phyloP scores from a whole-genome alignment of 2,888 invertebrate genomes.

The Julus scanicus region DNA sequence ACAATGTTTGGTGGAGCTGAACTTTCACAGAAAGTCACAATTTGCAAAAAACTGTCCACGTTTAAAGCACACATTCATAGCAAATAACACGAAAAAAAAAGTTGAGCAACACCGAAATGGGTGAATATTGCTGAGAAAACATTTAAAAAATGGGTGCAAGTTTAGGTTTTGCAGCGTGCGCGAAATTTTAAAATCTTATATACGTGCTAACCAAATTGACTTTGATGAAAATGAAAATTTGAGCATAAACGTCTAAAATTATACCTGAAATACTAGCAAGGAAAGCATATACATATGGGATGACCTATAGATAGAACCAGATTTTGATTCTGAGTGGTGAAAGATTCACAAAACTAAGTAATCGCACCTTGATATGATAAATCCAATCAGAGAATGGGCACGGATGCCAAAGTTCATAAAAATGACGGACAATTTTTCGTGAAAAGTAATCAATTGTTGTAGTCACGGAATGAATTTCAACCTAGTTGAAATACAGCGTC shows the following conservation, averaged over 20 bases:
- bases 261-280: neutral
- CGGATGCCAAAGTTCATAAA: neutral
- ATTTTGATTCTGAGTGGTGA: neutral
- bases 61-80: neutral
- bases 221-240: neutral
- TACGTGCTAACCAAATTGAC: neutral
- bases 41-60: constrained; percentile 30
- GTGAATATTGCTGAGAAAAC: constrained; percentile 32
- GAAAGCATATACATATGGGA: too few species aligned
- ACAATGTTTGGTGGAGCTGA: neutral
- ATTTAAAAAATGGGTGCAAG: constrained; percentile 21
- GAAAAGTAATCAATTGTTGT: too few species aligned
- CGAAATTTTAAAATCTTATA: neutral
- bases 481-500: too few species aligned
- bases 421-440: neutral
- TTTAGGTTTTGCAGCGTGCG: neutral
- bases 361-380: constrained; percentile 31
- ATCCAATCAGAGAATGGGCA: neutral
- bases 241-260: neutral
- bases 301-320: neutral
- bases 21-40: constrained; percentile 43
- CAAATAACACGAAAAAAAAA: constrained; percentile 14
- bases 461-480: too few species aligned
- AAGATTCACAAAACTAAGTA: neutral
- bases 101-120: constrained; percentile 30